Conservation (phyloP, 1,140 invertebrate species). For the Venturia canescens region DNA sequence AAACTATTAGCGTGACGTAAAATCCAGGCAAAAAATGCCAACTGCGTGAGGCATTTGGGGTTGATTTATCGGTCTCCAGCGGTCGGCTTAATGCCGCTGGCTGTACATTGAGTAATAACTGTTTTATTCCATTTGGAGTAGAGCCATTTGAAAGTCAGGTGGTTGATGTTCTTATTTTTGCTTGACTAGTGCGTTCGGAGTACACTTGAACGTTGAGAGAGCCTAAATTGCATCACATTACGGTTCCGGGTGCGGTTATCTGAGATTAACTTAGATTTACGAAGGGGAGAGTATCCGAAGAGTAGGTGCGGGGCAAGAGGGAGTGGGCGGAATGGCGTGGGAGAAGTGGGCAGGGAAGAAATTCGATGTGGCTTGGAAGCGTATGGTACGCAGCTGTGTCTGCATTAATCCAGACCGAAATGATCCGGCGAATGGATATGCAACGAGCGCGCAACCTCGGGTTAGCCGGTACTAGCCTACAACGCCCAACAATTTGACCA, state of each 20-base stretch:
- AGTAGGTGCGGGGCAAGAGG: background rate
- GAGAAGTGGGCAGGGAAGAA: background rate
- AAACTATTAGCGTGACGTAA: too few species aligned
- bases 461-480: background rate
- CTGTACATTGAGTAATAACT: background rate
- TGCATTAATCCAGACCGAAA: conserved; percentile 68
- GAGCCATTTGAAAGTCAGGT: conserved; percentile 15
- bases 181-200: conserved; percentile 58
- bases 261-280: conserved; percentile 68
- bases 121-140: background rate
- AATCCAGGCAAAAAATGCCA: too few species aligned
- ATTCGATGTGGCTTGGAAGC: background rate
- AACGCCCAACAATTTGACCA: background rate
- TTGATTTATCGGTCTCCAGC: background rate
- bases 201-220: background rate
- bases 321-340: conserved; percentile 45
- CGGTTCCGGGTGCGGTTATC: conserved; percentile 50
- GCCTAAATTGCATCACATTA: background rate
- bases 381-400: conserved; percentile 64
- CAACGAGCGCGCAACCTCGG: conserved; percentile 44
- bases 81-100: background rate
- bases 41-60: background rate
- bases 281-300: background rate
- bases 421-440: conserved; percentile 59
- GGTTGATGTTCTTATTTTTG: conserved; percentile 1